Conservation (phyloP, 2,888 invertebrate genomes). For the Beris morrisii region DNA sequence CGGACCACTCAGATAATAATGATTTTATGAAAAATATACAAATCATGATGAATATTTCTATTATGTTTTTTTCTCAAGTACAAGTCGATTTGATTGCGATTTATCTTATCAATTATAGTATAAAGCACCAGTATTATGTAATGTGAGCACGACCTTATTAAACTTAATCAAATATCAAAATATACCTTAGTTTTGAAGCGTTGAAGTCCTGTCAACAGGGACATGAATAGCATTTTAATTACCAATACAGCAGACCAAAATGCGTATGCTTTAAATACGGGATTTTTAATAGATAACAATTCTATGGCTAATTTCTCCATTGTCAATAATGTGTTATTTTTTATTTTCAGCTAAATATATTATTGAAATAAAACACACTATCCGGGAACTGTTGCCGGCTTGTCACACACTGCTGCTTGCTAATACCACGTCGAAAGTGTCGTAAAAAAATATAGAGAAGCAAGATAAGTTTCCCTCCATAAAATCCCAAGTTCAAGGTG, state of each 20-base stretch:
- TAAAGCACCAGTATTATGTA: no score
- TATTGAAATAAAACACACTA: neutral
- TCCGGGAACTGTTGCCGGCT: slow-evolving; percentile 38
- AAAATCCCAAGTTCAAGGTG: neutral
- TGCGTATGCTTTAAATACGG: slow-evolving; percentile 53
- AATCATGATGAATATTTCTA: no score
- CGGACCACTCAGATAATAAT: no score
- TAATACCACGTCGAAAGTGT: slow-evolving; percentile 4
- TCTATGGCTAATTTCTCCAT: slow-evolving; percentile 19
- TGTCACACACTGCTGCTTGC: slow-evolving; percentile 47
- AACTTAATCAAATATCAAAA: no score
- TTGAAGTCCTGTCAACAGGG: slow-evolving; percentile 53
- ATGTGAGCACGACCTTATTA: no score
- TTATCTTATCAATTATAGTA: neutral
- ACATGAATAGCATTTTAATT: slow-evolving; percentile 57
- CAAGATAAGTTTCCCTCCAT: neutral
- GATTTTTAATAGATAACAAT: slow-evolving; percentile 46
- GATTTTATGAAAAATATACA: no score
- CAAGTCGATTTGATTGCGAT: neutral
- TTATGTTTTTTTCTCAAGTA: no score
- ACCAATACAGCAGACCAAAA: slow-evolving; percentile 56
- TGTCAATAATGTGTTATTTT: neutral
- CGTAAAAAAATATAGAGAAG: slow-evolving; percentile 23
- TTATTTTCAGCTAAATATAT: neutral
- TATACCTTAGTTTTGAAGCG: slow-evolving; percentile 55